Percentiles rank a stretch among this genome's conserved stretches.
Conservation (phyloP, 2,797 vertebrate genomes). For the Mormyrus hasselquistii region DNA sequence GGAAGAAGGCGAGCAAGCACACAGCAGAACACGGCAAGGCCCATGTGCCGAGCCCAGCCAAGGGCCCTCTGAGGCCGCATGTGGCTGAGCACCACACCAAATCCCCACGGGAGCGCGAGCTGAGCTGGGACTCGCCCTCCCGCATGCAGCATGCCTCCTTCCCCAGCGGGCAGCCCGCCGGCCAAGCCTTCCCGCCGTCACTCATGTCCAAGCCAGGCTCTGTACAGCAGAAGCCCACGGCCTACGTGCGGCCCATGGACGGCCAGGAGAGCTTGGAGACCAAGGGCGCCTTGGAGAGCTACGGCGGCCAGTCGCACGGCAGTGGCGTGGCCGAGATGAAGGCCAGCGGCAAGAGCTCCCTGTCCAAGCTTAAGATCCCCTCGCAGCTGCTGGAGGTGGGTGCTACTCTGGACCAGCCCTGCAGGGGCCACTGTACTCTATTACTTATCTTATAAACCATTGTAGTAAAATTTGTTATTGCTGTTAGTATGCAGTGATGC, state of each 20-base stretch:
- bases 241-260: conserved; percentile 98
- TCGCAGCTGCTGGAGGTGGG: conserved; percentile 87
- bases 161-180: conserved; percentile 82
- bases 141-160: conserved; percentile 82
- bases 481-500: not conserved
- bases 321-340: conserved; percentile 80
- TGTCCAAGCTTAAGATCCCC: conserved; percentile 95
- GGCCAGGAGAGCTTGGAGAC: conserved; percentile 95
- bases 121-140: conserved; percentile 96
- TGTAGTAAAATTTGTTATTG: not conserved
- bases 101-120: conserved; percentile 70
- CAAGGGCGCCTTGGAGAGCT: conserved; percentile 85
- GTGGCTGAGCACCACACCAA: conserved; percentile 83
- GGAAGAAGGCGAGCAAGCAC: conserved; percentile 87
- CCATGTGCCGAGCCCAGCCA: conserved; percentile 82
- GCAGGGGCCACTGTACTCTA: not conserved
- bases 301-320: conserved; percentile 76
- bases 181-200: conserved; percentile 88
- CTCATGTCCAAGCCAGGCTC: conserved; percentile 91
- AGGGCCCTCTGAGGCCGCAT: conserved; percentile 77
- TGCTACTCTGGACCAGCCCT: not conserved
- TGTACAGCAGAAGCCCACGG: conserved; percentile 95
- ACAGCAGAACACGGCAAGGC: conserved; percentile 87
- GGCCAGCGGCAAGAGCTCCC: conserved; percentile 84
- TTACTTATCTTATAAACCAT: not conserved